Evolutionary conservation across 2,797 vertebrate genomes (phyloP), one percentile per base, ranked within the genome.

Genomic region (Sus cebifrons): DNA sequence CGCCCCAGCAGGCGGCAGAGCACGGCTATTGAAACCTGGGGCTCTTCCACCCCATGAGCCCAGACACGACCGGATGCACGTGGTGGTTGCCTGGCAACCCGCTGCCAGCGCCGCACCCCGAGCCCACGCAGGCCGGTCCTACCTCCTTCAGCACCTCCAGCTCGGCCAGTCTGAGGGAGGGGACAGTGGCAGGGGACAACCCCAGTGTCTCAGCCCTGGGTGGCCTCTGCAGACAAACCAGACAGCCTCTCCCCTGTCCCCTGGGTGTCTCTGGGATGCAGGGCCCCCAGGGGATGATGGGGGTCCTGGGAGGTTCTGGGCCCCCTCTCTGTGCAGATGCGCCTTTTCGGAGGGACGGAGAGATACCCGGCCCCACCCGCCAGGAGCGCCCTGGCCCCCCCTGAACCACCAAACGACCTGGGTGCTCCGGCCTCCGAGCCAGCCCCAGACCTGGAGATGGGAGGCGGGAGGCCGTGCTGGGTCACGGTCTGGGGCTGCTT

Each of bases 11-110:
- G 65, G 85, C 3, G 0, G 65, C 81, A 70, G 44, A 70, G 56
- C 27, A 18, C 12, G 3, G 18, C 65, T 68, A 67, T 64, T 67
- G 73, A 89, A 94, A 95, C 89, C 83, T 5, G 36, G n/a, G 44
- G 82, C 82, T 90, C 67, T 52, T 52, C 83, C 49, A 0, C 62
- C 79, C 68, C 49, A 54, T 14, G 0, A 79, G 85, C 77, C 20
- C 6, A 40, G 86, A 70, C 6, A 2, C 32, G 8, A 27, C 62
- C 13, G 3, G 82, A 68, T 85, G 82, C 32, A 15, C 20, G 17
- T 56, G 71, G 89, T 0, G 23, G 97, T 96, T 97, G 97, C 97
- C 74, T 94, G 96, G 97, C 97, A 97, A 97, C 97, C 96, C 65
- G 2, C 83, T 60, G 91, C 91, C 86, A 62, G 91, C 0, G 0